Base-by-base conservation (phyloP, 2,113 vertebrate genomes). In the Pyrgilauda ruficollis region DNA sequence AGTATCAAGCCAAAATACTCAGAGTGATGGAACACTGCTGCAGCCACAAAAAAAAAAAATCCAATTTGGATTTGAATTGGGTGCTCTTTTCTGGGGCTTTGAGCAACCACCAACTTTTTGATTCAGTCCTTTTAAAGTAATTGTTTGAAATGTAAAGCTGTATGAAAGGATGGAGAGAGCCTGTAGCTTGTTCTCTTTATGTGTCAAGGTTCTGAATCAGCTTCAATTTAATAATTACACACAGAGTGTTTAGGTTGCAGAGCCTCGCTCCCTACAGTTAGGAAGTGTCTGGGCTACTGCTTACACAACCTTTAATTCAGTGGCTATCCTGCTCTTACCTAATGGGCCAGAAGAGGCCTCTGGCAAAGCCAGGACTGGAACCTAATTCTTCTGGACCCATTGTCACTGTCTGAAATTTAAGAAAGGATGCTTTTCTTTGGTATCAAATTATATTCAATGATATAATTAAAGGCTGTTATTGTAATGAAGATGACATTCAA, bases 201-300 rank as follows among this genome's bases (percentile, higher is more conserved):
- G 23, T 90, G 68, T 74, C 76, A 75, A 86, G 52, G 52, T 78
- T 96, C 93, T 95, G 93, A 89, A 94, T 94, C 72, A 75, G 83
- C 52, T 30, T 68, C 64, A 64, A 72, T 93, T 86, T 74, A 75
- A 33, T 92, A 86, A 78, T 67, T 68, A n/a, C 41, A 78, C 3
- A 1, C 28, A 12, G 43, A 82, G 26, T 47, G 78, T 95, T 84
- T 39, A 74, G 56, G 64, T 70, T 93, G 87, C 85, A 83, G 67
- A 80, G 79, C 46, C 68, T 68, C 1, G 4, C 64, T 93, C 70
- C 67, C 55, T 75, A 0, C 82, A 81, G 92, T 75, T 95, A 58
- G 69, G 93, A 93, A 93, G 83, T 75, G 68, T 78, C 69, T 84
- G 79, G 86, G 80, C 76, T 80, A 11, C 3, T 87, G 56, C 74